Conservation (phyloP, 2,113 vertebrate species). For the Lutjanus erythropterus region DNA sequence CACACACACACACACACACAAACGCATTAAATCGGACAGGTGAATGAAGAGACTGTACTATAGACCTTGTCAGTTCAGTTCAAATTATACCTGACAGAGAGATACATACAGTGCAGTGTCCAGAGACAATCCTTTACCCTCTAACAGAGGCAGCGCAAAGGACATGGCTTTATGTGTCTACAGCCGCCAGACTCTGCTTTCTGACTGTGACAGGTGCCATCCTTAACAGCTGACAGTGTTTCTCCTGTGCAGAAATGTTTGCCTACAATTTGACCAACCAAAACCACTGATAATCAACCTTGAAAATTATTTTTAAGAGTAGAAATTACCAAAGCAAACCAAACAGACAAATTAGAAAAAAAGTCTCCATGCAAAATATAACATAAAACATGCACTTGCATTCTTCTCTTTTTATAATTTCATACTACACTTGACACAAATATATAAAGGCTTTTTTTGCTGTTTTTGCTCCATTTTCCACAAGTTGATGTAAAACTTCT, state of each 20-base stretch:
- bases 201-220: slow-evolving; percentile 42
- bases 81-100: slow-evolving; percentile 75
- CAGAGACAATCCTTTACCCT: slow-evolving; percentile 68
- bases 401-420: no score
- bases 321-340: background rate
- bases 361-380: background rate
- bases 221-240: slow-evolving; percentile 36
- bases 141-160: slow-evolving; percentile 47
- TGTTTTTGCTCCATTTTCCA: no score
- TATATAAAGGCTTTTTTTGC: no score
- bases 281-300: slow-evolving; percentile 1
- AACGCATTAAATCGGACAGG: slow-evolving; percentile 70
- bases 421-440: no score
- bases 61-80: slow-evolving; percentile 74
- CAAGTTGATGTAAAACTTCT: no score
- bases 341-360: background rate
- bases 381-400: background rate
- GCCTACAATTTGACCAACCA: background rate
- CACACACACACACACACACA: slow-evolving; percentile 41
- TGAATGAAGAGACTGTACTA: slow-evolving; percentile 65
- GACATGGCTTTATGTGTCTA: slow-evolving; percentile 53
- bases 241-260: background rate
- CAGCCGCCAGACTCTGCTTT: slow-evolving; percentile 39
- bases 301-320: background rate
- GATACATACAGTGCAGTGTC: slow-evolving; percentile 55